A percentile compares a stretch with the other conserved stretches of the same genome.
Conservation (phyloP, 2,888 invertebrate genomes). For the Neoaliturus tenellus region DNA sequence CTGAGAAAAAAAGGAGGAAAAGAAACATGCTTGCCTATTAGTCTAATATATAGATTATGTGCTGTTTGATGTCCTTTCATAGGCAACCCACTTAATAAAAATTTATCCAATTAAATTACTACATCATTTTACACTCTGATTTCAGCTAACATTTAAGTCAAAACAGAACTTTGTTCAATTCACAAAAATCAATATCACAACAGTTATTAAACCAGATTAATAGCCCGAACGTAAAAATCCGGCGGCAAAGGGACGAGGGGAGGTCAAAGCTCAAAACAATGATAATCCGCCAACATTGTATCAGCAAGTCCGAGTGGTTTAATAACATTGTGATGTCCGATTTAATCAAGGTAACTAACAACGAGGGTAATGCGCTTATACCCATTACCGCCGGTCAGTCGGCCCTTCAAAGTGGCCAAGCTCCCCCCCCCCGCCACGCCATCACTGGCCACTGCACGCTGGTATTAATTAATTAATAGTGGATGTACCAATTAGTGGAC, state of each 20-base stretch:
- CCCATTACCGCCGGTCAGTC: not conserved
- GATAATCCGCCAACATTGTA: conserved; percentile 20
- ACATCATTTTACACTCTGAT: too few species aligned
- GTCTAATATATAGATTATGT: too few species aligned
- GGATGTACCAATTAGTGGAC: conserved; percentile 1
- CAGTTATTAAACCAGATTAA: conserved; percentile 9
- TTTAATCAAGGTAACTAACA: conserved; percentile 23
- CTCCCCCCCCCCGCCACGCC: not conserved
- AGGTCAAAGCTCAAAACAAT: conserved; percentile 22
- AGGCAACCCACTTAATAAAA: too few species aligned
- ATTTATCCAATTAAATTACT: too few species aligned
- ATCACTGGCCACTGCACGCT: not conserved
- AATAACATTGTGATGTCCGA: conserved; percentile 1
- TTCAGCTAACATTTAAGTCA: too few species aligned
- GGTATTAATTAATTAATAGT: conserved; percentile 19
- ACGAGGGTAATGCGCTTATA: conserved; percentile 22
- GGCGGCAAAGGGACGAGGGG: not conserved
- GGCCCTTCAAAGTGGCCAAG: not conserved
- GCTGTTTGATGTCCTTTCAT: too few species aligned
- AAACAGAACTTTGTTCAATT: not conserved
- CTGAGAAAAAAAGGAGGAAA: too few species aligned
- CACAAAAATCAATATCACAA: not conserved
- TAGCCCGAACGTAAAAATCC: not conserved
- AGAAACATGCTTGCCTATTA: too few species aligned
- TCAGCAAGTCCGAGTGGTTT: conserved; percentile 9